These are phyloP conservation scores for Pseudonaja textilis DNA, from an alignment of 2,113 vertebrate genomes.

Conservation along the genomic window DNA sequence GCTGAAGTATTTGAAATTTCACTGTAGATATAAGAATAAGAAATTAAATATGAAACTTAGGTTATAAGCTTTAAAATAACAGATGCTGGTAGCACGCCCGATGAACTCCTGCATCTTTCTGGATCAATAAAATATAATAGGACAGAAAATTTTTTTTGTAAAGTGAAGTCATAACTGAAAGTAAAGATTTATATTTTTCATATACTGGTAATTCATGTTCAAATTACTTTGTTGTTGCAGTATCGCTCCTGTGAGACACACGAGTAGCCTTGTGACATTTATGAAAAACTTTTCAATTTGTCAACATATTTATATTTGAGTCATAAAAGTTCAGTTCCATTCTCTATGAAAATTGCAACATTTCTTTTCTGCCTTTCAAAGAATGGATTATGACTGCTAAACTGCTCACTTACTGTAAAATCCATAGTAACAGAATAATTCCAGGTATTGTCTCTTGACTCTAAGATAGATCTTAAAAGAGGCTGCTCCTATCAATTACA, in stretches of 20 bases:
- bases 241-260: not conserved
- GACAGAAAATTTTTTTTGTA: not conserved
- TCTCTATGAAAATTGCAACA: constrained; percentile 33
- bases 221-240: not conserved
- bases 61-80: not conserved
- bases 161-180: not conserved
- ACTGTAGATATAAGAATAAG: not conserved
- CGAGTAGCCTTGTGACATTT: constrained; percentile 13
- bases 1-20: not conserved
- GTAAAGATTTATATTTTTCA: not conserved
- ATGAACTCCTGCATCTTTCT: not conserved
- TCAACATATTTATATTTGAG: constrained; percentile 10
- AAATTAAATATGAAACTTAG: not conserved
- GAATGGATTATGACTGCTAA: constrained; percentile 55
- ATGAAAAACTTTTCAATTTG: constrained; percentile 14
- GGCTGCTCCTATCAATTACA: constrained; percentile 49
- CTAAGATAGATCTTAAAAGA: constrained; percentile 50
- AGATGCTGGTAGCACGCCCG: not conserved
- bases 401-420: constrained; percentile 49
- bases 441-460: constrained; percentile 37
- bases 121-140: not conserved
- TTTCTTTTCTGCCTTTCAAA: constrained; percentile 44
- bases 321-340: constrained; percentile 37
- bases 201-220: not conserved
- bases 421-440: constrained; percentile 59